Conservation (phyloP, 2,888 invertebrate genomes). For the Ophion ventricosus region DNA sequence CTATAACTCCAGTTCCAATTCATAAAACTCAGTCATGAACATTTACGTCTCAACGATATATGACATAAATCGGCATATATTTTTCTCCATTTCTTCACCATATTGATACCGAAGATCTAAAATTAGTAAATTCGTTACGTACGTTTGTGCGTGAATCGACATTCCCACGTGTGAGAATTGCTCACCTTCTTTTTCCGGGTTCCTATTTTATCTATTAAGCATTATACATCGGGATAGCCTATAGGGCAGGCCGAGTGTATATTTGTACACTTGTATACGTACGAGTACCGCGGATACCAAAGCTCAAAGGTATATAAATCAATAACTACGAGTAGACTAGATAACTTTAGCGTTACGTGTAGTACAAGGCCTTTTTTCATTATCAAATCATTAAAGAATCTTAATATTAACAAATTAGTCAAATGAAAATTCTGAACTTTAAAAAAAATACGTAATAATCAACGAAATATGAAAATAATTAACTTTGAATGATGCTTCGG, state of each 20-base stretch:
- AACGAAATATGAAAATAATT: too few relatives aligned
- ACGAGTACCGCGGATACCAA: conserved; percentile 34
- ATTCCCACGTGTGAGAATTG: background rate
- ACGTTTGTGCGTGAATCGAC: conserved; percentile 1
- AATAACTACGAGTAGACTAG: conserved; percentile 52
- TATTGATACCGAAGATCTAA: conserved; percentile 18
- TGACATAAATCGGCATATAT: background rate
- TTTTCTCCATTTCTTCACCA: background rate
- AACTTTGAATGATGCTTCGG: background rate
- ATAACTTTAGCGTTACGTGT: conserved; percentile 55
- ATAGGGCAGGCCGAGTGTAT: conserved; percentile 9
- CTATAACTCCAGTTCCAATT: background rate
- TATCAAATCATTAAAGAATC: background rate
- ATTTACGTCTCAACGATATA: background rate
- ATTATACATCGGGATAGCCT: background rate
- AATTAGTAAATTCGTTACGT: conserved; percentile 11
- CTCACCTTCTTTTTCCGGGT: background rate
- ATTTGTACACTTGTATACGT: conserved; percentile 44
- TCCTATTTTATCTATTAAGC: conserved; percentile 3
- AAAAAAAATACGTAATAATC: too few relatives aligned
- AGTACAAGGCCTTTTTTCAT: background rate
- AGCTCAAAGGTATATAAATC: conserved; percentile 59
- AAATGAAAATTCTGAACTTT: too few relatives aligned
- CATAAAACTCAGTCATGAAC: background rate
- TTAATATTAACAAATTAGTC: background rate